Evolutionary conservation across 2,888 invertebrate species (phyloP).

Genomic region (Keiferia lycopersicella): DNA sequence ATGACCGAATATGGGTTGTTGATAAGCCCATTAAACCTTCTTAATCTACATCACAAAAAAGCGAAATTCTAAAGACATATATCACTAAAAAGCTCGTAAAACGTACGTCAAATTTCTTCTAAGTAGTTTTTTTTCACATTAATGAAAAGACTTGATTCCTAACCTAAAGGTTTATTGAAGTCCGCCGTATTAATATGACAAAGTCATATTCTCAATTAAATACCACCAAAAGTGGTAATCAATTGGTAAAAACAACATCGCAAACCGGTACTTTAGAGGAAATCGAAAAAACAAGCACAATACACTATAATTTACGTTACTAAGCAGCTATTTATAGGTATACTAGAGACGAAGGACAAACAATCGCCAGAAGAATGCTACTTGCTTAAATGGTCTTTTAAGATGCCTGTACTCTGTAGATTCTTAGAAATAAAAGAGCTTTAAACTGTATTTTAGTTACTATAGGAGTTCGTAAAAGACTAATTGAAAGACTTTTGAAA

Average conservation of each 20-base stretch:
- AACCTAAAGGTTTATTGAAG: too few relatives aligned
- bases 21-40: neutral
- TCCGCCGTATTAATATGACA: too few relatives aligned
- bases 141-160: too few relatives aligned
- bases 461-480: neutral
- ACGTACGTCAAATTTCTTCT: neutral
- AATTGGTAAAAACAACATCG: neutral
- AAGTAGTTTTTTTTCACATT: too few relatives aligned
- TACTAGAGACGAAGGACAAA: conserved; percentile 65
- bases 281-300: conserved; percentile 55
- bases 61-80: too few relatives aligned
- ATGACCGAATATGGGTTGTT: neutral
- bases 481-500: conserved; percentile 70
- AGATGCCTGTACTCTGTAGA: neutral
- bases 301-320: conserved; percentile 36
- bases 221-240: neutral
- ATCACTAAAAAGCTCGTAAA: neutral
- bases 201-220: neutral
- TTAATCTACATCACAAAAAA: too few relatives aligned
- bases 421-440: neutral
- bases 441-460: conserved; percentile 12
- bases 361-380: conserved; percentile 58
- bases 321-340: conserved; percentile 60
- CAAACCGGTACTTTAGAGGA: conserved; percentile 38
- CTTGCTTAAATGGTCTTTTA: neutral